Evolutionary conservation across 1,140 invertebrate genomes (phyloP).

Genomic region (Andrena cerasifolii): DNA sequence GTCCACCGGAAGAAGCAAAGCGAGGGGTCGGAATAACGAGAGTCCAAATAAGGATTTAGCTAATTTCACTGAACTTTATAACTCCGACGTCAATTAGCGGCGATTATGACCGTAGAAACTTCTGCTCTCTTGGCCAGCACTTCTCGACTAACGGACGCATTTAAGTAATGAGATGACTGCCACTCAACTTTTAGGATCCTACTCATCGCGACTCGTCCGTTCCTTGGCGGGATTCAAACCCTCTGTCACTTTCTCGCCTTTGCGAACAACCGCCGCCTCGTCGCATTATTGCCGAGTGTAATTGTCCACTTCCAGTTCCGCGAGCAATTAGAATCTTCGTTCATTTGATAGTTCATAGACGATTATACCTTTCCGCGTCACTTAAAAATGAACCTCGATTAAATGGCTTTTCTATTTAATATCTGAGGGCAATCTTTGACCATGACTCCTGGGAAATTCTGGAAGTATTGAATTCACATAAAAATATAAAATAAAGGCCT

Average conservation of each 20-base stretch:
- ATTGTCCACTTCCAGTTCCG: slow-evolving; percentile 48
- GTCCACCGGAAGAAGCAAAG: slow-evolving; percentile 30
- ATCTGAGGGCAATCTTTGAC: neutral
- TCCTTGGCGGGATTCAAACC: slow-evolving; percentile 21
- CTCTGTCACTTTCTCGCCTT: slow-evolving; percentile 38
- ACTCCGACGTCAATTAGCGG: slow-evolving; percentile 78
- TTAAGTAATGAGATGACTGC: slow-evolving; percentile 78
- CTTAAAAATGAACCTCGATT: neutral
- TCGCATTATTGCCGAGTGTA: slow-evolving; percentile 51
- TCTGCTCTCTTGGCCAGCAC: slow-evolving; percentile 70
- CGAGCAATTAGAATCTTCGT: slow-evolving; percentile 35
- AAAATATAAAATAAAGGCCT: too few relatives aligned
- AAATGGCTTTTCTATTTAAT: slow-evolving; percentile 4
- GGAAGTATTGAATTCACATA: too few relatives aligned
- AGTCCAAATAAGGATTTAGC: slow-evolving; percentile 77
- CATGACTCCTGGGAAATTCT: neutral
- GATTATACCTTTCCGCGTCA: neutral
- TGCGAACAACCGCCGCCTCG: slow-evolving; percentile 23
- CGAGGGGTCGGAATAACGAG: slow-evolving; percentile 60
- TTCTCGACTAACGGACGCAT: slow-evolving; percentile 74
- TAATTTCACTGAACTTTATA: slow-evolving; percentile 80
- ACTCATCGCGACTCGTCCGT: slow-evolving; percentile 71
- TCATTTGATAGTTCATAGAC: slow-evolving; percentile 1
- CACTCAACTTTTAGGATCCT: slow-evolving; percentile 74
- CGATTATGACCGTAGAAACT: slow-evolving; percentile 80